These are phyloP conservation scores for Alfaro cultratus DNA, from an alignment of 2,797 vertebrate genomes.

Conservation along the genomic window DNA sequence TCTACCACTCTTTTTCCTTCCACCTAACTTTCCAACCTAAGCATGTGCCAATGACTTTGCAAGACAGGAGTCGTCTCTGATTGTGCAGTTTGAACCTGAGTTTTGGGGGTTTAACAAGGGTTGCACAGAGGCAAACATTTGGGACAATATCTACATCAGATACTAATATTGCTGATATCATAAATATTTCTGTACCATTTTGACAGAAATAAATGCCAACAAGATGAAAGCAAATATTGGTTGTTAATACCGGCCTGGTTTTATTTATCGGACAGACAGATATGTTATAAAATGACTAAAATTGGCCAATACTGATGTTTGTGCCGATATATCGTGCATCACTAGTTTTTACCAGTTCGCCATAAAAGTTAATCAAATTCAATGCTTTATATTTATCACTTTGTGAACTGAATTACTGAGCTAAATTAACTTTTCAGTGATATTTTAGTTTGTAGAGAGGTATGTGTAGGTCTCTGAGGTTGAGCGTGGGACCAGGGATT, in stretches of 20 bases:
- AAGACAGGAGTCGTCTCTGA: neutral
- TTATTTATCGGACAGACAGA: too few species aligned
- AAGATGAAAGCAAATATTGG: too few species aligned
- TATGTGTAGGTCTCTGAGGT: slow-evolving; percentile 29
- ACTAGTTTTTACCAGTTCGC: too few species aligned
- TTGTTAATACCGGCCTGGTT: too few species aligned
- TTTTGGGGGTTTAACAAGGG: neutral
- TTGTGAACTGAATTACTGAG: neutral
- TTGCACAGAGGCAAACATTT: too few species aligned
- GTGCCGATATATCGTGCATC: too few species aligned
- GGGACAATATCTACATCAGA: too few species aligned
- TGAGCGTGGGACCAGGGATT: slow-evolving; percentile 60
- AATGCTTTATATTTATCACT: neutral
- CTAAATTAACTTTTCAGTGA: neutral
- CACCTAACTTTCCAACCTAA: neutral
- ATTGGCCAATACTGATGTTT: too few species aligned
- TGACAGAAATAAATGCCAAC: too few species aligned
- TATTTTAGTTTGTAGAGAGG: neutral
- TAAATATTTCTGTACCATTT: too few species aligned
- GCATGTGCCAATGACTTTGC: neutral
- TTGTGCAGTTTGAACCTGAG: neutral
- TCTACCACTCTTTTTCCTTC: neutral
- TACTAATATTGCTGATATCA: too few species aligned
- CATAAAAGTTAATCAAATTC: neutral
- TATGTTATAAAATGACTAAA: too few species aligned